Conservation (phyloP, 2,113 vertebrate genomes). For the Vireo altiloquus region DNA sequence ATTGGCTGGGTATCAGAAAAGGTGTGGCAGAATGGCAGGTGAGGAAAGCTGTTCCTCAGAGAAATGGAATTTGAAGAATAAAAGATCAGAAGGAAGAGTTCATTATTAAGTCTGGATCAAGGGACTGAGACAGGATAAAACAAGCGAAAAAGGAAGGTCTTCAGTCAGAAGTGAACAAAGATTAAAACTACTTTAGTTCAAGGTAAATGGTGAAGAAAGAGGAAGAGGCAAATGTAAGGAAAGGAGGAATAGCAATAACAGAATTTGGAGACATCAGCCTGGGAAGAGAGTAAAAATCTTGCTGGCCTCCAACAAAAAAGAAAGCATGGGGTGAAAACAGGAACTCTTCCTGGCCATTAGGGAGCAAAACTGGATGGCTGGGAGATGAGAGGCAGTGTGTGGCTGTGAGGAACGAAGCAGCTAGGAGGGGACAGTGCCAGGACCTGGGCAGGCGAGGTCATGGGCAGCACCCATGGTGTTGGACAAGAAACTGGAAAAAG, state of each 20-base stretch:
- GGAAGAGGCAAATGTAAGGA: neutral
- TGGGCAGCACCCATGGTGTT: neutral
- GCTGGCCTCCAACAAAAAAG: neutral
- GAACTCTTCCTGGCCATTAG: neutral
- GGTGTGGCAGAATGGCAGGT: neutral
- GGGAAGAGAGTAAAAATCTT: neutral
- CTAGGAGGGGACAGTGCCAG: neutral
- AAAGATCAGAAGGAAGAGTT: conserved; percentile 14
- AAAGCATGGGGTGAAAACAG: neutral
- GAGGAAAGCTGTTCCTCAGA: neutral
- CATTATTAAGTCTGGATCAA: neutral
- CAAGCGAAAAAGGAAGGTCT: neutral
- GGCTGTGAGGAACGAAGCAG: neutral
- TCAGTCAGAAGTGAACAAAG: neutral
- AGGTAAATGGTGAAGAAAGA: neutral
- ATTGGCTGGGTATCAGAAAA: neutral
- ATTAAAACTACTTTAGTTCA: neutral
- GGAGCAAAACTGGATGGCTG: neutral
- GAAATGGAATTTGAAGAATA: neutral
- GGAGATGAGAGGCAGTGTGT: neutral
- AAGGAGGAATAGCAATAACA: neutral
- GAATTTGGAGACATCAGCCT: neutral
- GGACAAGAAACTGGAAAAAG: neutral
- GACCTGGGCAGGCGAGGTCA: neutral
- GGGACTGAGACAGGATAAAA: neutral